A percentile compares a stretch with the other conserved stretches of the same genome.
Conservation (phyloP, 23 tunicate species). For the Styela plicata region DNA sequence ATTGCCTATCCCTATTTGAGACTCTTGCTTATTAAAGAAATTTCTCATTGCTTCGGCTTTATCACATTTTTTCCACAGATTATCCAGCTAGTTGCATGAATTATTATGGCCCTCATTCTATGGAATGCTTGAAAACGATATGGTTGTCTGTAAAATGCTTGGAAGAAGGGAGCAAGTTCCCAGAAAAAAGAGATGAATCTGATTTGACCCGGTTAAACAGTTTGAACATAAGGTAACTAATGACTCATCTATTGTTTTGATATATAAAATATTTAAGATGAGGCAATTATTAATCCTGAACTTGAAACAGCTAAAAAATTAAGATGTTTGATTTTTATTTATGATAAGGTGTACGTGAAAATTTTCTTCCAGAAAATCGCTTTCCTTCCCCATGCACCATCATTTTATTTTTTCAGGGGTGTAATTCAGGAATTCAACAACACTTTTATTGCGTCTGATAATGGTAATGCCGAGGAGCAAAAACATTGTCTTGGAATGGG, state of each 20-base stretch:
- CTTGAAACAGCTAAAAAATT: no score
- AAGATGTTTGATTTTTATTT: no score
- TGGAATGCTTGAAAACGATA: constrained; percentile 21
- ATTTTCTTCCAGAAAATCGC: no score
- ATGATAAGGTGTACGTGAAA: no score
- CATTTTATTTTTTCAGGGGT: neutral
- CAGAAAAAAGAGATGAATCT: neutral
- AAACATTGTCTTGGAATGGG: constrained; percentile 33
- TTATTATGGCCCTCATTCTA: constrained; percentile 24
- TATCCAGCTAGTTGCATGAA: neutral
- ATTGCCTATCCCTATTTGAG: no score
- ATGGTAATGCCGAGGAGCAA: constrained; percentile 22
- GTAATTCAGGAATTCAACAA: constrained; percentile 8
- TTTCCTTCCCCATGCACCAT: neutral
- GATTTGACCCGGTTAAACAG: neutral
- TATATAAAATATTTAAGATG: no score
- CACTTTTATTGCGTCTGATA: constrained; percentile 13
- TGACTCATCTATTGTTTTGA: no score
- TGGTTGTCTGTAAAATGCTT: constrained; percentile 16
- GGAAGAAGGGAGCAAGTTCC: constrained; percentile 17
- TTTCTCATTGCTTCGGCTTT: no score
- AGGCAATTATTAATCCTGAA: no score
- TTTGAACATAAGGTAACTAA: neutral
- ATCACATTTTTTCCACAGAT: neutral
- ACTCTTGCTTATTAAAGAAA: no score